These are phyloP conservation scores for Zalophus californianus DNA, from an alignment of 2,797 vertebrate genomes.

Conservation along the genomic window DNA sequence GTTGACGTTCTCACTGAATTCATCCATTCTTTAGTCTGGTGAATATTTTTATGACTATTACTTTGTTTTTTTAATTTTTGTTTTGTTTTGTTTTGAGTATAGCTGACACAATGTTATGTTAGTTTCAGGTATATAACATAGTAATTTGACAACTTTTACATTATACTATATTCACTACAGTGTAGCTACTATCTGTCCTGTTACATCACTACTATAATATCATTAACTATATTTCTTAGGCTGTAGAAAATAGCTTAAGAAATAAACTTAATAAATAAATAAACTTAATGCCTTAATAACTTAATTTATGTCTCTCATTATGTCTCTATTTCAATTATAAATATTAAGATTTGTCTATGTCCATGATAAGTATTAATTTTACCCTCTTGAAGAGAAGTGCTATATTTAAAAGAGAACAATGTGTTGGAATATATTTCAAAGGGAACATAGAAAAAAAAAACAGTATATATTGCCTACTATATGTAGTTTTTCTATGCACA, in stretches of 20 bases:
- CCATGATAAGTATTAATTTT: background rate
- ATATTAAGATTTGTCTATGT: background rate
- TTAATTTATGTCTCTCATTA: background rate
- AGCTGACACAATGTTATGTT: background rate
- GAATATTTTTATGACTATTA: background rate
- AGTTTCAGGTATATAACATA: background rate
- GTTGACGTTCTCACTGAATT: background rate
- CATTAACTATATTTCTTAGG: background rate
- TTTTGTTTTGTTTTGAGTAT: background rate
- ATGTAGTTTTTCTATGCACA: background rate
- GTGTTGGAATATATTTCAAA: background rate
- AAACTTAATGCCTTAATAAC: too few relatives aligned
- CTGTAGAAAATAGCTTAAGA: background rate
- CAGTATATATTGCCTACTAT: background rate
- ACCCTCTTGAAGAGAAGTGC: background rate
- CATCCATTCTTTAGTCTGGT: background rate
- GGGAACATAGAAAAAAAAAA: background rate
- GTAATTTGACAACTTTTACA: background rate
- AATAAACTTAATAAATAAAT: too few relatives aligned
- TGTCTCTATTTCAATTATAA: background rate
- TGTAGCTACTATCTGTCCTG: background rate
- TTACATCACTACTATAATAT: background rate
- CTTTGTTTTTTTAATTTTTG: too few relatives aligned
- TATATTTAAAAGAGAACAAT: background rate
- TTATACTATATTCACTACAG: background rate